A percentile compares a stretch with the other conserved stretches of the same genome.
Evolutionary conservation across 2,797 vertebrate genomes (phyloP).

Genomic region (Sebastes minor): DNA sequence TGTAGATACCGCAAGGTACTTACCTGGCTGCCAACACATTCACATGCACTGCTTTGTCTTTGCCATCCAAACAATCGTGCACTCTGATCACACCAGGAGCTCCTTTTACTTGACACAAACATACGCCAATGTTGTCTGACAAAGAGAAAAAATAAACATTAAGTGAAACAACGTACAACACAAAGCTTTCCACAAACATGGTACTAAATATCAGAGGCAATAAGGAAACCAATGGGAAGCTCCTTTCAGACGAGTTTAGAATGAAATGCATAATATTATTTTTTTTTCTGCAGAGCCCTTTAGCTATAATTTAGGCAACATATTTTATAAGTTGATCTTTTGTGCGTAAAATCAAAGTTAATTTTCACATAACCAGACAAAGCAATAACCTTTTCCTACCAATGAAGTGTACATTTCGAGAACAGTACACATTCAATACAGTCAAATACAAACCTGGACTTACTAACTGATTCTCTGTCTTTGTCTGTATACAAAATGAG

Average conservation of each 20-base stretch:
- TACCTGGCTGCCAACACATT: conserved; percentile 64
- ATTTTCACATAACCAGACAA: too few relatives aligned
- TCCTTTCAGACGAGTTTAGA: background rate
- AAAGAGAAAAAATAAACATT: background rate
- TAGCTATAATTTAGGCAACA: background rate
- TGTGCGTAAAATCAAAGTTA: too few relatives aligned
- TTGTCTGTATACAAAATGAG: too few relatives aligned
- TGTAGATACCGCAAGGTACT: background rate
- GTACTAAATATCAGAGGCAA: background rate
- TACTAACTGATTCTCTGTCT: too few relatives aligned
- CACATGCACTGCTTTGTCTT: conserved; percentile 9
- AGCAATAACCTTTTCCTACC: too few relatives aligned
- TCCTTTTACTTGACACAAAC: background rate
- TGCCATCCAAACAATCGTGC: conserved; percentile 48
- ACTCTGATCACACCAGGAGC: background rate
- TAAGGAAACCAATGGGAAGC: rapidly evolving
- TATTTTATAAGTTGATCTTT: background rate
- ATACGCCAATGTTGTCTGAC: conserved; percentile 69
- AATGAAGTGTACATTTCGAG: too few relatives aligned
- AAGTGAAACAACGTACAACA: background rate
- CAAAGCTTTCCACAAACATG: background rate
- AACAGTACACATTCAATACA: too few relatives aligned
- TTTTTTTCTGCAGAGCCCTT: background rate
- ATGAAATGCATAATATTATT: background rate
- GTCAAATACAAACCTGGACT: too few relatives aligned